These are phyloP conservation scores for Thereva nobilitata DNA, from an alignment of 2,888 invertebrate species.

Conservation along the genomic window DNA sequence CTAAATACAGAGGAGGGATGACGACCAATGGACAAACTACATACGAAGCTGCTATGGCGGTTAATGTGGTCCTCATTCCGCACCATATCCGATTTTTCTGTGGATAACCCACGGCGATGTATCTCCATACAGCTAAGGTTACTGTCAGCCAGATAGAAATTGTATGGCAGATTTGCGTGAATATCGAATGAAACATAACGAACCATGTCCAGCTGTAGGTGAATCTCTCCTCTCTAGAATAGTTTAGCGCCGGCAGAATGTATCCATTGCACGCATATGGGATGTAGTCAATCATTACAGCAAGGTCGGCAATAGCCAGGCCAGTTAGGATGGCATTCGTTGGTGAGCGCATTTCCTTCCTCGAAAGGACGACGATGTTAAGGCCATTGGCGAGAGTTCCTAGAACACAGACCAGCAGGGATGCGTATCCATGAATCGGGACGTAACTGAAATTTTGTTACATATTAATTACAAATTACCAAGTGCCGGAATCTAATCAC, in stretches of 20 bases:
- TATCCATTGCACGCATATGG: conserved; percentile 85
- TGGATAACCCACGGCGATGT: conserved; percentile 82
- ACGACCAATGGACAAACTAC: conserved; percentile 77
- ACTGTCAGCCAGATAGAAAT: conserved; percentile 93
- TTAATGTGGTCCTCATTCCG: conserved; percentile 74
- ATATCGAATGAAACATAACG: conserved; percentile 88
- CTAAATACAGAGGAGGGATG: conserved; percentile 73
- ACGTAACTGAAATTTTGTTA: conserved; percentile 63
- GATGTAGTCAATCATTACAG: conserved; percentile 94
- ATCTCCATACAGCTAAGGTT: conserved; percentile 90
- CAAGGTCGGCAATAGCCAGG: conserved; percentile 86
- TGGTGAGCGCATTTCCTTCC: conserved; percentile 87
- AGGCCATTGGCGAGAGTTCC: conserved; percentile 90
- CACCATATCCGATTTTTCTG: conserved; percentile 82
- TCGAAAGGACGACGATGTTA: conserved; percentile 87
- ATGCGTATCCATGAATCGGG: conserved; percentile 80
- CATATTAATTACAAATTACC: not conserved
- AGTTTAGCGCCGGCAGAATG: conserved; percentile 61
- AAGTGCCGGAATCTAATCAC: not conserved
- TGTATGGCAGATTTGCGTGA: conserved; percentile 85
- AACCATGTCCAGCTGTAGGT: conserved; percentile 80
- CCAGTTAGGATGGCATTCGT: conserved; percentile 91
- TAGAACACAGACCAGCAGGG: conserved; percentile 83
- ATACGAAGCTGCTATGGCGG: conserved; percentile 78
- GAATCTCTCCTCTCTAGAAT: conserved; percentile 61